Evolutionary conservation across 1,140 invertebrate genomes (phyloP).

Genomic region (Cotesia typhae): DNA sequence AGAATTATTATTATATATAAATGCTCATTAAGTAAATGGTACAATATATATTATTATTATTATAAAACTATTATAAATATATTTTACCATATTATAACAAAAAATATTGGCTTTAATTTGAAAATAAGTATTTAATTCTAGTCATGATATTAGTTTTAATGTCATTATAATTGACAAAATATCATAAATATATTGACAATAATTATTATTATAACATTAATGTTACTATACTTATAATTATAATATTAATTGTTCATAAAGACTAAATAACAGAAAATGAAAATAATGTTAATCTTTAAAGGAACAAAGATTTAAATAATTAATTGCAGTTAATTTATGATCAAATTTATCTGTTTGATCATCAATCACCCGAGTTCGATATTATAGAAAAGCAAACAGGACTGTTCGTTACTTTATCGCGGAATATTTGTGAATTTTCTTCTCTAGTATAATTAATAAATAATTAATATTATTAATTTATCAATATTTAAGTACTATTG

Average conservation of each 20-base stretch:
- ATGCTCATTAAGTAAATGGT: constrained; percentile 5
- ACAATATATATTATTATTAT: constrained; percentile 1
- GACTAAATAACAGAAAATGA: not conserved
- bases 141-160: not conserved
- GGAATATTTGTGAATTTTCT: not conserved
- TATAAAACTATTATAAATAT: too few species aligned
- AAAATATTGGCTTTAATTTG: constrained; percentile 16
- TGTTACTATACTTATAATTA: not conserved
- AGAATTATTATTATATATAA: too few species aligned
- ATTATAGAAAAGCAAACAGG: constrained; percentile 23
- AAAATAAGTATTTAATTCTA: constrained; percentile 13
- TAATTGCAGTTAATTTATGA: constrained; percentile 20
- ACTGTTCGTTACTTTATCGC: not conserved
- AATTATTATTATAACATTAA: too few species aligned
- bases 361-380: constrained; percentile 32
- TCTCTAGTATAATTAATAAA: not conserved
- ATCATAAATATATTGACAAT: too few species aligned
- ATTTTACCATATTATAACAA: constrained; percentile 10
- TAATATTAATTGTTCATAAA: constrained; percentile 14
- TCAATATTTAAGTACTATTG: not conserved
- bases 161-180: too few species aligned
- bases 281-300: too few species aligned
- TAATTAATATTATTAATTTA: not conserved
- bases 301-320: not conserved
- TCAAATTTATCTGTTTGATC: constrained; percentile 20